Percentiles rank a stretch among this genome's conserved stretches.
Conservation (phyloP, 2,797 vertebrate genomes). For the Cetoscarus ocellatus region DNA sequence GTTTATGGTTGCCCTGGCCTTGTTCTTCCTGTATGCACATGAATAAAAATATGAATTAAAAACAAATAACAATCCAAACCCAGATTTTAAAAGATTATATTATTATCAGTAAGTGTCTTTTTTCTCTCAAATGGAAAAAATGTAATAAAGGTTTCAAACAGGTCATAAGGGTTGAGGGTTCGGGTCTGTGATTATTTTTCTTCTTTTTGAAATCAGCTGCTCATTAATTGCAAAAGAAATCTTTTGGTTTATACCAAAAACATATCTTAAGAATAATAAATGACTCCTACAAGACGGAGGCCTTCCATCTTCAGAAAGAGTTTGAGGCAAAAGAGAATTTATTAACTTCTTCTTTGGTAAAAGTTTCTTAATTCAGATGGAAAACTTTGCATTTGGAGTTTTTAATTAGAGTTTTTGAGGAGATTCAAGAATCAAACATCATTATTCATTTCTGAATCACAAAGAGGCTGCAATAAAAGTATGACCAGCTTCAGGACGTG, state of each 20-base stretch:
- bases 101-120: too few relatives aligned
- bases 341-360: not conserved
- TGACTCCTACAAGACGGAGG: slow-evolving; percentile 25
- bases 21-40: too few relatives aligned
- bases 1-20: too few relatives aligned
- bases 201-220: not conserved
- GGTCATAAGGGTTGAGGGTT: not conserved
- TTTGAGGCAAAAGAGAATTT: not conserved
- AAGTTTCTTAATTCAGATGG: not conserved
- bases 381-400: slow-evolving; percentile 1
- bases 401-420: not conserved
- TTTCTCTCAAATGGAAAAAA: too few relatives aligned
- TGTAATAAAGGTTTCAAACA: too few relatives aligned
- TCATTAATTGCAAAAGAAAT: slow-evolving; percentile 2
- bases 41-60: too few relatives aligned
- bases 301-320: slow-evolving; percentile 28
- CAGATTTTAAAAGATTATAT: too few relatives aligned
- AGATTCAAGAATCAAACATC: not conserved
- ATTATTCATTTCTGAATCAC: slow-evolving; percentile 3
- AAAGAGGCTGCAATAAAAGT: not conserved
- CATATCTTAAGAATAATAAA: slow-evolving; percentile 48
- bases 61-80: too few relatives aligned
- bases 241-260: not conserved
- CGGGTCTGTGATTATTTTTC: not conserved
- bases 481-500: slow-evolving; percentile 31